These are phyloP conservation scores for Kryptopterus vitreolus DNA, from an alignment of 2,797 vertebrate species.

Conservation along the genomic window DNA sequence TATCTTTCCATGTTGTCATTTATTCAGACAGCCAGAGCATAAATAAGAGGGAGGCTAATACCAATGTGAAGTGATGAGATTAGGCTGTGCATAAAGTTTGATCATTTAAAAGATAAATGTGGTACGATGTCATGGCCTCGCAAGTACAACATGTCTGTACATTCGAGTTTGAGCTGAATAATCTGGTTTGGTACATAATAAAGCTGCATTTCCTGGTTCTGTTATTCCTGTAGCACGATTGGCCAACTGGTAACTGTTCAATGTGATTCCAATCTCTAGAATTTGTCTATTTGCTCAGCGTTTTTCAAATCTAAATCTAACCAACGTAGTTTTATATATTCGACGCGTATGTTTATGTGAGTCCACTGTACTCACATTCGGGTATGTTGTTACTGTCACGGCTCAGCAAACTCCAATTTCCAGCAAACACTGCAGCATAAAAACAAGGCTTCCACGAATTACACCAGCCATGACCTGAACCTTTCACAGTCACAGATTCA, in stretches of 20 bases:
- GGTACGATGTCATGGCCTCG: conserved; percentile 60
- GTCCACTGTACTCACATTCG: background rate
- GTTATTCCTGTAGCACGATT: background rate
- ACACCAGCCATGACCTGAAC: no score
- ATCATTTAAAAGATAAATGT: conserved; percentile 63
- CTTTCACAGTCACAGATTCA: no score
- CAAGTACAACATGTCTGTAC: conserved; percentile 8
- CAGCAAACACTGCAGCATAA: no score
- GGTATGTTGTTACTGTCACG: background rate
- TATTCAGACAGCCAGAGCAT: conserved; percentile 53
- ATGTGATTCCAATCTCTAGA: no score
- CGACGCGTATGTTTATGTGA: no score
- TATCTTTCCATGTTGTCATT: conserved; percentile 56
- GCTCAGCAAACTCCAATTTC: no score
- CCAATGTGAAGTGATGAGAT: conserved; percentile 52
- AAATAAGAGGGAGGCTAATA: conserved; percentile 59
- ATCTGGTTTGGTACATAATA: conserved; percentile 17
- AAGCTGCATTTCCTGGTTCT: no score
- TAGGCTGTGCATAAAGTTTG: conserved; percentile 51
- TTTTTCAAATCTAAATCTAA: no score
- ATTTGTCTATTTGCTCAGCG: no score
- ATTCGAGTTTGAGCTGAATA: conserved; percentile 21
- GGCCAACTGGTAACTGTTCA: background rate
- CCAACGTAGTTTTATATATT: no score
- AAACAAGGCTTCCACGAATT: no score